Evolutionary conservation across 92 coral and sea anemone genomes (phyloP).

Genomic region (Anthopleura xanthogrammica): DNA sequence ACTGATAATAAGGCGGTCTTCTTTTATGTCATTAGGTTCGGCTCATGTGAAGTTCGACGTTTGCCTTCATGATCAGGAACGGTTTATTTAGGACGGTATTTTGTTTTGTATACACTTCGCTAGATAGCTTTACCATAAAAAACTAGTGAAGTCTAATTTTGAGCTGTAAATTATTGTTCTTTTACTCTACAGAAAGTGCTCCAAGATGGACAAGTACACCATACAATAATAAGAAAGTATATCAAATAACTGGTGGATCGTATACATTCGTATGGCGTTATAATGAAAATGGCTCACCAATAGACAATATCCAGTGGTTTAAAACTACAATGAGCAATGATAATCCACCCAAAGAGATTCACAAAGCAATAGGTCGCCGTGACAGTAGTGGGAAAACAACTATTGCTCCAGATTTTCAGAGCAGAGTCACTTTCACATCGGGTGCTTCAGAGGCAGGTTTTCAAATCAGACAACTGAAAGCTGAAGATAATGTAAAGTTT

Average conservation of each 20-base stretch:
- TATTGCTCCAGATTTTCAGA: background rate
- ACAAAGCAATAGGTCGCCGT: background rate
- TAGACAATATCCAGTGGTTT: background rate
- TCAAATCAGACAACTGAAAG: constrained; percentile 1
- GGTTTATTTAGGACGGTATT: no score
- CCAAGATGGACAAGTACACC: constrained; percentile 10
- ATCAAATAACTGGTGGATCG: background rate
- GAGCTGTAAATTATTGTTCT: background rate
- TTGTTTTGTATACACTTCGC: no score
- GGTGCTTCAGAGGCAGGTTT: constrained; percentile 17
- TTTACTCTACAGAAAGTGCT: constrained; percentile 20
- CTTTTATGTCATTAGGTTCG: no score
- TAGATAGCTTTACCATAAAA: no score
- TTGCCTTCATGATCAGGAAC: no score
- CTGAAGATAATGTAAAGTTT: constrained; percentile 29
- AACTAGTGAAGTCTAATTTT: no score
- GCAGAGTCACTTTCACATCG: constrained; percentile 1
- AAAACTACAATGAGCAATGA: background rate
- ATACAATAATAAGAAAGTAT: constrained; percentile 17
- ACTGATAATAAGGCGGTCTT: no score
- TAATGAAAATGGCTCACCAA: background rate
- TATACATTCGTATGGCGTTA: constrained; percentile 34
- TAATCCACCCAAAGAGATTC: background rate
- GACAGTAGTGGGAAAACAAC: background rate
- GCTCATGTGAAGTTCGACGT: no score